A percentile compares a stretch with the other conserved stretches of the same genome.
Evolutionary conservation across 2,888 invertebrate genomes (phyloP).

Genomic region (Drosophila pseudotakahashii): DNA sequence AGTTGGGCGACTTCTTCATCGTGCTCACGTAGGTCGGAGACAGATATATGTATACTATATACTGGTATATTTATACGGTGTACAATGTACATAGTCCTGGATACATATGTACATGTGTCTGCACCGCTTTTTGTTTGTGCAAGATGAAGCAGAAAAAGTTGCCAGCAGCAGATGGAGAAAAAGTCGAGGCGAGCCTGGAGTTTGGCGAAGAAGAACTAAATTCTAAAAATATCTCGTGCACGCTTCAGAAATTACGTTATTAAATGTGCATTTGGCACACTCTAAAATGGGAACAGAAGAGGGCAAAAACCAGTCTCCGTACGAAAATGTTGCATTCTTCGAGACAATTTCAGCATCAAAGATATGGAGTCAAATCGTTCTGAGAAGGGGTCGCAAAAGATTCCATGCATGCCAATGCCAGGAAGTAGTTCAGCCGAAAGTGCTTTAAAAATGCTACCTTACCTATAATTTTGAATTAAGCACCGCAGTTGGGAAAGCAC

Average conservation of each 20-base stretch:
- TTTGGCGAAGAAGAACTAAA: conserved; percentile 56
- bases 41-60: conserved; percentile 22
- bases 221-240: conserved; percentile 78
- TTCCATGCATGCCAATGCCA: conserved; percentile 42
- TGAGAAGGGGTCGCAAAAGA: background rate
- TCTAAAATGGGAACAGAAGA: conserved; percentile 67
- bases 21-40: conserved; percentile 37
- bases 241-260: conserved; percentile 80
- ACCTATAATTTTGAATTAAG: conserved; percentile 39
- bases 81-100: conserved; percentile 17
- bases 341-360: conserved; percentile 60
- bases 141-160: conserved; percentile 73
- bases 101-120: conserved; percentile 32
- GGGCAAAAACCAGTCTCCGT: conserved; percentile 7
- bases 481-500: background rate
- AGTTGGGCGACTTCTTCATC: conserved; percentile 60
- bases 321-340: conserved; percentile 33
- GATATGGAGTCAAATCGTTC: conserved; percentile 54
- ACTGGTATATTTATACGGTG: conserved; percentile 16
- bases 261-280: conserved; percentile 79
- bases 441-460: conserved; percentile 51
- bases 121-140: conserved; percentile 47
- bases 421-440: conserved; percentile 75
- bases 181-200: conserved; percentile 18
- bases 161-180: conserved; percentile 38